These are phyloP conservation scores for Bovichtus diacanthus DNA, from an alignment of 2,797 vertebrate genomes.

Conservation along the genomic window DNA sequence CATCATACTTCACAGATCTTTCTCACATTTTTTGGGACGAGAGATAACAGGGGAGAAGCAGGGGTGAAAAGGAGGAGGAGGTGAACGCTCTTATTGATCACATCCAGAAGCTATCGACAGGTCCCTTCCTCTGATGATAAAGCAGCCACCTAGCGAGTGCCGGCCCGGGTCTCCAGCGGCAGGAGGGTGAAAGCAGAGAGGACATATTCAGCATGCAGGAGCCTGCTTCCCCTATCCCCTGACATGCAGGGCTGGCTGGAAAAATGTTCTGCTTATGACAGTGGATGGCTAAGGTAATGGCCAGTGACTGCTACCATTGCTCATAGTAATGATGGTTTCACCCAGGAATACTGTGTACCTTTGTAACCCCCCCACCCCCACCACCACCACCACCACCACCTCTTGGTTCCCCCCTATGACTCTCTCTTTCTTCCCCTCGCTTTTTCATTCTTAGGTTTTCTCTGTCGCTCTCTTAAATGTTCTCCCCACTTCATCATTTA, in stretches of 20 bases:
- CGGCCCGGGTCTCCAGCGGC: constrained; percentile 38
- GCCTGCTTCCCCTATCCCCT: constrained; percentile 62
- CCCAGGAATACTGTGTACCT: constrained; percentile 81
- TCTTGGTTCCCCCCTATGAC: constrained; percentile 24
- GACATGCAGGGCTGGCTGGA: constrained; percentile 71
- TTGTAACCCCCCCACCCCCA: constrained; percentile 50
- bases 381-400: constrained; percentile 10
- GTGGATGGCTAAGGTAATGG: constrained; percentile 87
- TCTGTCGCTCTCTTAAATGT: constrained; percentile 46
- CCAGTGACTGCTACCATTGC: constrained; percentile 87
- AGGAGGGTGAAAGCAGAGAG: constrained; percentile 50
- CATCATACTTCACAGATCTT: constrained; percentile 73
- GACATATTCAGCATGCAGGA: constrained; percentile 83
- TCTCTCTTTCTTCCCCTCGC: constrained; percentile 29
- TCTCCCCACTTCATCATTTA: constrained; percentile 50
- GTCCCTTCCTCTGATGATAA: constrained; percentile 75
- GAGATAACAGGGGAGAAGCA: constrained; percentile 33
- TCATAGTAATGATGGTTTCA: constrained; percentile 87
- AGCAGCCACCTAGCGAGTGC: constrained; percentile 63
- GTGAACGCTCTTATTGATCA: constrained; percentile 73
- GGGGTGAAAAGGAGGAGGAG: constrained; percentile 40
- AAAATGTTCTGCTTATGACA: constrained; percentile 86
- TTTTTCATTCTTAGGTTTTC: constrained; percentile 47
- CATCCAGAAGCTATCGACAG: constrained; percentile 72
- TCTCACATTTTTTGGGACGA: constrained; percentile 62